Evolutionary conservation across 1,140 invertebrate species (phyloP).

Genomic region (Sminthurides bifidus): DNA sequence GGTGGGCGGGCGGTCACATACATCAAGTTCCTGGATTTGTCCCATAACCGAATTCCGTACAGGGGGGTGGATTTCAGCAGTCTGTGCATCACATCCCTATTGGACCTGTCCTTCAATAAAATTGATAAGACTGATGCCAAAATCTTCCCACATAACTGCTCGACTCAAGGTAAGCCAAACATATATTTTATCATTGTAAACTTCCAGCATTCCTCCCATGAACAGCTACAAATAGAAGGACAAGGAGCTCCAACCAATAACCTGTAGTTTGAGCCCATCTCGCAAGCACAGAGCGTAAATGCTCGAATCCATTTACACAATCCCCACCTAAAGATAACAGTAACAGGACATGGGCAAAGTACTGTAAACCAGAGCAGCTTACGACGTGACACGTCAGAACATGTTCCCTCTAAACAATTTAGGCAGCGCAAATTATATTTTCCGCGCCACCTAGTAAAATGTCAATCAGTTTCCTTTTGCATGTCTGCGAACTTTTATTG

Average conservation of each 20-base stretch:
- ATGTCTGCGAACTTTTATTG: no score
- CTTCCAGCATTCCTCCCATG: neutral
- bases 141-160: conserved; percentile 29
- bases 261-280: neutral
- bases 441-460: no score
- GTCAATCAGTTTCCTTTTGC: no score
- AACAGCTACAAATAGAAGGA: neutral
- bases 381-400: no score
- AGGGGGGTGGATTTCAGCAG: conserved; percentile 66
- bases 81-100: conserved; percentile 57
- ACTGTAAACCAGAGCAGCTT: no score
- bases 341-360: no score
- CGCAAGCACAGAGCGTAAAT: neutral
- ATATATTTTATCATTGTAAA: no score
- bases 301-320: neutral
- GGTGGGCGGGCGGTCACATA: conserved; percentile 5
- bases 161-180: conserved; percentile 31
- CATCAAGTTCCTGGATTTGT: conserved; percentile 56
- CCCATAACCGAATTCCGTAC: conserved; percentile 59
- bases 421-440: no score
- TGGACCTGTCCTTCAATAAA: conserved; percentile 67
- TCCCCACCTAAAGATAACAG: no score
- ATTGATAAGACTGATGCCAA: conserved; percentile 48
- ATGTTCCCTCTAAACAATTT: no score
- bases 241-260: neutral